Evolutionary conservation across 2,797 vertebrate species (phyloP).

Genomic region (Typhlichthys subterraneus): DNA sequence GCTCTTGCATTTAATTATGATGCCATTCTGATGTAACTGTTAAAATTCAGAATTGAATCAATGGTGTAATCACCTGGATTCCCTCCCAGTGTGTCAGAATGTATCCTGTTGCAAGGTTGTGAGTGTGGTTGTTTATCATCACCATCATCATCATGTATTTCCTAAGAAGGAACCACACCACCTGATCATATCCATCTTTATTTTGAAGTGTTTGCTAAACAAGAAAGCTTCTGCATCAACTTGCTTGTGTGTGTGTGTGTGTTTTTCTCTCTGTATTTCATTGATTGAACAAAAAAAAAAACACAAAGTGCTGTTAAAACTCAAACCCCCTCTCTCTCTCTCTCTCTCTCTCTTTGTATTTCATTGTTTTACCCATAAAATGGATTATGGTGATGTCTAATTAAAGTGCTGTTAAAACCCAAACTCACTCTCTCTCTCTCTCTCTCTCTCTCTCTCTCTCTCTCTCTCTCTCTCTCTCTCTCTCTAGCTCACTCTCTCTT

Average conservation of each 20-base stretch:
- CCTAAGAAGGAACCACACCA: constrained; percentile 9
- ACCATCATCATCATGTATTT: constrained; percentile 16
- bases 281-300: neutral
- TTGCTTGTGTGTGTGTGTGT: neutral
- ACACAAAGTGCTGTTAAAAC: too few relatives aligned
- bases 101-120: constrained; percentile 14
- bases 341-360: too few relatives aligned
- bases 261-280: neutral
- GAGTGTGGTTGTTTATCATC: constrained; percentile 20
- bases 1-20: constrained; percentile 10
- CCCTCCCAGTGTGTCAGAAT: too few relatives aligned
- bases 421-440: too few relatives aligned
- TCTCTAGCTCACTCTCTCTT: constrained; percentile 9
- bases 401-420: too few relatives aligned
- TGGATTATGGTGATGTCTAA: too few relatives aligned
- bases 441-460: too few relatives aligned
- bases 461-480: constrained; percentile 4
- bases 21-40: constrained; percentile 16
- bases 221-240: constrained; percentile 24
- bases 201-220: constrained; percentile 57
- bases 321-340: too few relatives aligned
- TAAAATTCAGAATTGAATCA: neutral
- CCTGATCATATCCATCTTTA: constrained; percentile 28
- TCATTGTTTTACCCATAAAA: too few relatives aligned
- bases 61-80: neutral